Conservation (phyloP, 1,140 invertebrate species). For the Schmidtea mediterranea region DNA sequence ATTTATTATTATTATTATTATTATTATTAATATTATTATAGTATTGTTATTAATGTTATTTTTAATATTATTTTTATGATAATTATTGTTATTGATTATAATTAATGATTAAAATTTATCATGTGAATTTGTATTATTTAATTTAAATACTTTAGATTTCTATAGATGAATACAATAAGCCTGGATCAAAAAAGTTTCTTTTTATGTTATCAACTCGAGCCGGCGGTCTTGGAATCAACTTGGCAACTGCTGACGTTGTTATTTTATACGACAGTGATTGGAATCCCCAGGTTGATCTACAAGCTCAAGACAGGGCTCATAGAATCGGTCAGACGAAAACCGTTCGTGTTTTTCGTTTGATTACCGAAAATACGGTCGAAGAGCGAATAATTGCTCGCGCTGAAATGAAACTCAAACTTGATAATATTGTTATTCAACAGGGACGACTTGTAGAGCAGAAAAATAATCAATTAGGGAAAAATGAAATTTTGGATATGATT, state of each 20-base stretch:
- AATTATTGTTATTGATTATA: too few relatives aligned
- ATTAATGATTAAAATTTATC: too few relatives aligned
- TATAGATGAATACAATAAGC: neutral
- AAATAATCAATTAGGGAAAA: constrained; percentile 65
- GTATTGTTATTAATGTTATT: too few relatives aligned
- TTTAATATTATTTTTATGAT: too few relatives aligned
- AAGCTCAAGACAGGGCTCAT: constrained; percentile 84
- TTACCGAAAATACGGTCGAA: constrained; percentile 95
- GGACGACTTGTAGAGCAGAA: constrained; percentile 67
- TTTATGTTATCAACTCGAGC: constrained; percentile 96
- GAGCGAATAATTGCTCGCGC: constrained; percentile 94
- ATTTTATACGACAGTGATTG: constrained; percentile 95
- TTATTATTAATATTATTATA: too few relatives aligned
- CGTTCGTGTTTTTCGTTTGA: constrained; percentile 53
- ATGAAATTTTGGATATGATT: constrained; percentile 96
- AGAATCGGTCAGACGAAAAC: constrained; percentile 93
- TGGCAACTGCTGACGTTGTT: constrained; percentile 90
- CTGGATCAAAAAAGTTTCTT: constrained; percentile 59
- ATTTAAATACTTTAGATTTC: neutral
- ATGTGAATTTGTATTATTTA: too few relatives aligned
- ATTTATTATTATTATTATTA: too few relatives aligned
- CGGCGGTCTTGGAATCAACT: constrained; percentile 88
- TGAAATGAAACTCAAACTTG: constrained; percentile 74
- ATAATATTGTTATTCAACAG: constrained; percentile 79
- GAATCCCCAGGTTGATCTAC: constrained; percentile 86